phyloP scores from a whole-genome alignment of 1,140 invertebrate species.

The Bacillus rossius region DNA sequence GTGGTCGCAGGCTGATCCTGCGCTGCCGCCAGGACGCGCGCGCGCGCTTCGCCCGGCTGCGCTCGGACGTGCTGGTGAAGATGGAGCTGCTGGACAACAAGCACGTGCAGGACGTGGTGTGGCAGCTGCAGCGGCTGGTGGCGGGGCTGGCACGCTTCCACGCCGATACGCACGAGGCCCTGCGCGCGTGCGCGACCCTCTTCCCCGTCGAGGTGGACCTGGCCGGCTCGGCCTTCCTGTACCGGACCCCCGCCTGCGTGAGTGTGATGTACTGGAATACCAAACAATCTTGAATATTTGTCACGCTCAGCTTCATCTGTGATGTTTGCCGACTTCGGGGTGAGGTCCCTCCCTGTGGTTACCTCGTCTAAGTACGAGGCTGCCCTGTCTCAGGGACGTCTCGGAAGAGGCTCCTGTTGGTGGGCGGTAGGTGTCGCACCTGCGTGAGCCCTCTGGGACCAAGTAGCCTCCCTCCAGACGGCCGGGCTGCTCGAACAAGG shows the following conservation, averaged over 20 bases:
- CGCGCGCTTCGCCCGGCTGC: slow-evolving; percentile 81
- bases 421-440: too few species aligned
- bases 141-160: slow-evolving; percentile 57
- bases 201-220: slow-evolving; percentile 98
- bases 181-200: slow-evolving; percentile 63
- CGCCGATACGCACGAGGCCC: slow-evolving; percentile 52
- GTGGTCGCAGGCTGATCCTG: slow-evolving; percentile 66
- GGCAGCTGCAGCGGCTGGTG: slow-evolving; percentile 74
- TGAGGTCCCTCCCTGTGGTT: too few species aligned
- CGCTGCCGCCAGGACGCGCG: slow-evolving; percentile 93
- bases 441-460: too few species aligned
- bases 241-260: slow-evolving; percentile 55
- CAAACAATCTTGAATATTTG: not conserved
- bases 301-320: too few species aligned
- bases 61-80: slow-evolving; percentile 95
- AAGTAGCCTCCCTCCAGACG: too few species aligned
- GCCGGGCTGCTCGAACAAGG: too few species aligned
- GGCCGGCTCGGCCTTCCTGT: slow-evolving; percentile 84
- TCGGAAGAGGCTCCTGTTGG: too few species aligned
- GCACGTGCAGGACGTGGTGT: slow-evolving; percentile 91
- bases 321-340: too few species aligned
- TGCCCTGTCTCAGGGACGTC: too few species aligned
- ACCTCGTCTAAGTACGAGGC: too few species aligned
- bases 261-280: not conserved
- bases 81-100: slow-evolving; percentile 96